Evolutionary conservation across 2,888 invertebrate genomes (phyloP).

Genomic region (Andricus quercusramuli): DNA sequence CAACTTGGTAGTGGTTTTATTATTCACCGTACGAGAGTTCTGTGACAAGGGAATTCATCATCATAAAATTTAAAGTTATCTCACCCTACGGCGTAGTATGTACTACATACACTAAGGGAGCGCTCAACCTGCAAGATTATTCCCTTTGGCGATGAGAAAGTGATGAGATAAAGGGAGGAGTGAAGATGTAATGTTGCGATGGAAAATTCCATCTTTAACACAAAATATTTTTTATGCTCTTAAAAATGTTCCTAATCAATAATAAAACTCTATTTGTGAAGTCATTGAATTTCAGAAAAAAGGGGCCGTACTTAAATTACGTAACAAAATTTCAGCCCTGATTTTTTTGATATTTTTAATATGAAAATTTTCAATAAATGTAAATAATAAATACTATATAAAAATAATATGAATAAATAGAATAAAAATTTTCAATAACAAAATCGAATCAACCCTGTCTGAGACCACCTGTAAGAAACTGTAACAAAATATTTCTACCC

Average conservation of each 20-base stretch:
- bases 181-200: background rate
- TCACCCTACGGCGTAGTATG: conserved; percentile 50
- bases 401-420: no score
- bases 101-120: conserved; percentile 5
- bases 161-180: conserved; percentile 2
- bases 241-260: background rate
- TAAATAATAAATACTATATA: no score
- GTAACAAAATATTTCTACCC: no score
- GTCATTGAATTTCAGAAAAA: no score
- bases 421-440: no score
- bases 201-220: background rate
- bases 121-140: conserved; percentile 26
- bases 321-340: no score
- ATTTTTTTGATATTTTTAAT: no score
- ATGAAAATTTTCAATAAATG: no score
- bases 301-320: no score
- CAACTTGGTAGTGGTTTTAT: conserved; percentile 59
- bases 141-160: conserved; percentile 36
- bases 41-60: conserved; percentile 62
- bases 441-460: no score
- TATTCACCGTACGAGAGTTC: conserved; percentile 59
- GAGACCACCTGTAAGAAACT: no score
- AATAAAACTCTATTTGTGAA: no score
- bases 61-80: conserved; percentile 67
- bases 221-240: background rate